phyloP scores from a whole-genome alignment of 2,888 invertebrate species.

The Ormia ochracea region DNA sequence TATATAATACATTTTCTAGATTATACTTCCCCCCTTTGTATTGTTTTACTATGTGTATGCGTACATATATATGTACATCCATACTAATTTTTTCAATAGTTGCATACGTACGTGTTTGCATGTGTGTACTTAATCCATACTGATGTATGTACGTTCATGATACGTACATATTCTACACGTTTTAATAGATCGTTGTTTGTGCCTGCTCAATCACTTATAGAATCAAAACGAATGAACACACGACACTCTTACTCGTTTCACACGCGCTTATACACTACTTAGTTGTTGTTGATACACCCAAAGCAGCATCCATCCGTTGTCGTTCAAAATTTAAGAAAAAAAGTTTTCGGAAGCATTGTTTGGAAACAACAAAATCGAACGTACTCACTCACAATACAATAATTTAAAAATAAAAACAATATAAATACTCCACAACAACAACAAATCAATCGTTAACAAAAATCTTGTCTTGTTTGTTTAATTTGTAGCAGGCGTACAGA shows the following conservation, averaged over 20 bases:
- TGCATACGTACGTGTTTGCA: no score
- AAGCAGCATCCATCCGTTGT: conserved; percentile 52
- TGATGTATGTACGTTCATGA: no score
- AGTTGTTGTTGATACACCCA: conserved; percentile 44
- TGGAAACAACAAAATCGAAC: conserved; percentile 41
- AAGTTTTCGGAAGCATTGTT: conserved; percentile 35
- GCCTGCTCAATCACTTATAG: neutral
- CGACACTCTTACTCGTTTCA: conserved; percentile 24
- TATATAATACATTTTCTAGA: no score
- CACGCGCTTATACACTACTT: conserved; percentile 39
- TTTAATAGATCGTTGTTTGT: conserved; percentile 10
- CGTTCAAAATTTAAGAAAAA: conserved; percentile 21
- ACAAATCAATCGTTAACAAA: conserved; percentile 37
- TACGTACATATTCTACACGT: no score
- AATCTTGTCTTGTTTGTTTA: conserved; percentile 59
- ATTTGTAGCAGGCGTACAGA: conserved; percentile 60
- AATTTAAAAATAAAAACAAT: conserved; percentile 8
- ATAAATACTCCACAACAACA: neutral
- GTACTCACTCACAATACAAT: neutral
- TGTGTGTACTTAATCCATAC: no score
- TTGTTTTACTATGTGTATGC: no score
- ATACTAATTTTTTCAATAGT: no score
- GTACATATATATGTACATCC: no score
- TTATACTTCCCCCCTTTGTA: no score
- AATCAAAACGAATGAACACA: neutral